Conservation (phyloP, 1,140 invertebrate species). For the Eumaeus atala region DNA sequence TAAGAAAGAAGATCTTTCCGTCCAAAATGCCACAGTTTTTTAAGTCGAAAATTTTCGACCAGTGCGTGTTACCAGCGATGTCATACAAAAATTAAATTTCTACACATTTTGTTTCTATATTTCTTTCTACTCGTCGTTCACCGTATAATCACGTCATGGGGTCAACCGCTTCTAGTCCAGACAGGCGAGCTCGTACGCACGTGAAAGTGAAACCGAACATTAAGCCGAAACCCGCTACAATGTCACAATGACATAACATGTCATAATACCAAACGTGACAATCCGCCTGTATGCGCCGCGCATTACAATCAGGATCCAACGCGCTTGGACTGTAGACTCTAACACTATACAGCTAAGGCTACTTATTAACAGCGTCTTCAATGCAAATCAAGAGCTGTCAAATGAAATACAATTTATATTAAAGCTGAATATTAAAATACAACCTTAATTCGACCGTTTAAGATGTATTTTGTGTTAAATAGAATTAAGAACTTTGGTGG, state of each 20-base stretch:
- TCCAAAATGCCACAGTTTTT: too few species aligned
- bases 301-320: slow-evolving; percentile 15
- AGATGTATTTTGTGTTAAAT: not conserved
- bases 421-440: not conserved
- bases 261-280: slow-evolving; percentile 15
- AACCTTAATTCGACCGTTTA: slow-evolving; percentile 4
- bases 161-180: too few species aligned
- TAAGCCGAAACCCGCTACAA: slow-evolving; percentile 11
- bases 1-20: too few species aligned
- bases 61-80: too few species aligned
- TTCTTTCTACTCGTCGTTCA: too few species aligned
- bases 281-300: slow-evolving; percentile 16
- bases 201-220: not conserved
- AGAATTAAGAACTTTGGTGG: not conserved
- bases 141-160: too few species aligned
- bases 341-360: not conserved
- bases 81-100: too few species aligned
- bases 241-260: slow-evolving; percentile 19
- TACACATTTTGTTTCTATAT: too few species aligned
- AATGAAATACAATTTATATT: slow-evolving; percentile 9
- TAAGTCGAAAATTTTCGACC: too few species aligned
- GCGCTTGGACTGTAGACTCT: slow-evolving; percentile 8
- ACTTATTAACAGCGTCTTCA: not conserved
- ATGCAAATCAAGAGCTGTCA: not conserved
- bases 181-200: too few species aligned